Evolutionary conservation across 2,888 invertebrate genomes (phyloP), one percentile per base, ranked within the genome.

Genomic region (Ernsta delagoae): DNA sequence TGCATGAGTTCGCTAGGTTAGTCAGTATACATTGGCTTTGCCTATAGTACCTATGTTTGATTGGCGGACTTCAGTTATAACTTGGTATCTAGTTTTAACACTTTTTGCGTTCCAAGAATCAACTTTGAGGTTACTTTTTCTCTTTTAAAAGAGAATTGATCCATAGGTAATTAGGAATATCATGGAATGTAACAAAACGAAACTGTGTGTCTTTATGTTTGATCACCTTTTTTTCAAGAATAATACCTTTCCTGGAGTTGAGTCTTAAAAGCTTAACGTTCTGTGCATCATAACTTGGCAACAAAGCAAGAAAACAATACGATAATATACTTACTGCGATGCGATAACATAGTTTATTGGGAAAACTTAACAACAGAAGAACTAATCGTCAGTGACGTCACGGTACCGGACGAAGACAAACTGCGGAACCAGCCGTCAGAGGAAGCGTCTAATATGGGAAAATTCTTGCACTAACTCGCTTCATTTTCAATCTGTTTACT

Each of bases 371-470:
- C 43, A 57, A 36, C 36, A 11, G 36, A 11, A 54, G 24, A 11
- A 31, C 12, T 11, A 54, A 54, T 4, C 31, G 12, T 34, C n/a
- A 65, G 60, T 70, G 70, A 68, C 71, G 70, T 64, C 63, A 68
- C 57, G 67, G 8, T 60, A 65, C 70, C 73, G 75, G 70, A 70
- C 70, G 70, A 61, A 65, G 57, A 71, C 53, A 45, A 56, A 62
- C 71, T 45, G 36, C 69, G 60, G 61, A 70, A 62, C 54, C 59
- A 41, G 56, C 60, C 66, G 12, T 59, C 24, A 24, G 24, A 75
- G 75, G 73, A 74, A 74, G 70, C 64, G 64, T 72, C 70, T 67
- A 70, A 72, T 76, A 79, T 78, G 78, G 78, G 79, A 78, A 79
- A 77, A 78, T 73, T 77, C 74, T 74, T 75, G 75, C 74, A 72